Conservation (phyloP, 1,140 invertebrate genomes). For the Musca domestica region DNA sequence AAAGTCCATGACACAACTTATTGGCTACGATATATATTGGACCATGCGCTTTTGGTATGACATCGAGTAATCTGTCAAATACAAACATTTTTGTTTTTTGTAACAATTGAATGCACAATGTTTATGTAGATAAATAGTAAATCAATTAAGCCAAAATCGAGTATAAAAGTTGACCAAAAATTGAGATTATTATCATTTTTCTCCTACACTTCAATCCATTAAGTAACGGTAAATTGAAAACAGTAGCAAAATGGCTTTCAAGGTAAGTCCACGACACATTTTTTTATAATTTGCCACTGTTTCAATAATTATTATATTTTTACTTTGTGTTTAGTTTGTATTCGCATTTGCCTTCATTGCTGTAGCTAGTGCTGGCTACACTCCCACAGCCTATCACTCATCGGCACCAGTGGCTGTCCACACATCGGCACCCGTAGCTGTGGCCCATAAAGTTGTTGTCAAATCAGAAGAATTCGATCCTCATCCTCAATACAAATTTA, state of each 20-base stretch:
- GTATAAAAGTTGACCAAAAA: constrained; percentile 37
- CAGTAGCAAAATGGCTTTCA: constrained; percentile 45
- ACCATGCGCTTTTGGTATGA: too few relatives aligned
- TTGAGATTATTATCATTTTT: constrained; percentile 45
- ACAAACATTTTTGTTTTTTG: too few relatives aligned
- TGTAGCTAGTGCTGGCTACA: constrained; percentile 33
- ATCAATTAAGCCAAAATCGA: constrained; percentile 27
- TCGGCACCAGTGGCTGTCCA: constrained; percentile 34
- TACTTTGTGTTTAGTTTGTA: constrained; percentile 16
- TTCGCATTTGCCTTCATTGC: constrained; percentile 31
- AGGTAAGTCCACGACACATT: constrained; percentile 33
- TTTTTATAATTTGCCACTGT: not conserved
- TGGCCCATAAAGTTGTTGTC: constrained; percentile 43
- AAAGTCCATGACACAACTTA: too few relatives aligned
- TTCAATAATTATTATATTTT: not conserved
- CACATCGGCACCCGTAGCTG: constrained; percentile 39
- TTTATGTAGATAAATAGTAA: too few relatives aligned
- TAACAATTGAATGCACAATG: too few relatives aligned
- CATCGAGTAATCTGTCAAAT: too few relatives aligned
- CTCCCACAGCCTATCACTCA: constrained; percentile 29
- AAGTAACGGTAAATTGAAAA: constrained; percentile 22
- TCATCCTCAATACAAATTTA: constrained; percentile 57
- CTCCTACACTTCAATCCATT: constrained; percentile 41
- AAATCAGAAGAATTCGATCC: constrained; percentile 47
- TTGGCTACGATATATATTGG: too few relatives aligned